Evolutionary conservation across 2,797 vertebrate species (phyloP).

Genomic region (Oreortyx pictus): DNA sequence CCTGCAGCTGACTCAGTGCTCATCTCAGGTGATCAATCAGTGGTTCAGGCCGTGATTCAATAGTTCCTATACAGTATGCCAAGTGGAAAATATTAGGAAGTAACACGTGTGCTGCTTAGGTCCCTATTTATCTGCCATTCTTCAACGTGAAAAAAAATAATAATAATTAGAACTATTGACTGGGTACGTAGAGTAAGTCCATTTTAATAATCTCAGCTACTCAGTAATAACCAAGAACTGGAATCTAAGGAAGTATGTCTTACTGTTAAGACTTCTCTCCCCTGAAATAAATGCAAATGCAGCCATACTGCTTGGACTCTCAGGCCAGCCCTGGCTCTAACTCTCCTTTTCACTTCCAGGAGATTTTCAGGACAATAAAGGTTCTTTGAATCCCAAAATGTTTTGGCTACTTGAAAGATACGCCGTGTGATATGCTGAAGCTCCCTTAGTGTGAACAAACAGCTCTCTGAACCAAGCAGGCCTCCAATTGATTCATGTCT

Average conservation of each 20-base stretch:
- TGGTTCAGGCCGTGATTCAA: no score
- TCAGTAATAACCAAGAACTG: not conserved
- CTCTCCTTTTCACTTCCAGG: not conserved
- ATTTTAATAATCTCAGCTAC: not conserved
- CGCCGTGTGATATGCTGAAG: not conserved
- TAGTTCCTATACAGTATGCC: not conserved
- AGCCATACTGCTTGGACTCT: not conserved
- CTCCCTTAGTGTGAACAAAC: not conserved
- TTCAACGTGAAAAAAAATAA: not conserved
- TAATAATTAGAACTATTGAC: not conserved
- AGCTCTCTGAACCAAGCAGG: not conserved
- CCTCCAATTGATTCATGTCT: not conserved
- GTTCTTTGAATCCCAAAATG: not conserved
- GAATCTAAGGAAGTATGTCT: not conserved
- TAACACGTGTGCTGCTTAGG: not conserved
- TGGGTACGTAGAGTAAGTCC: not conserved
- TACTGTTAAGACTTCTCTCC: not conserved
- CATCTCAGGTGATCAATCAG: no score
- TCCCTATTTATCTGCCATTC: not conserved
- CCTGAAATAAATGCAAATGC: not conserved
- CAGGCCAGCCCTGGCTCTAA: not conserved
- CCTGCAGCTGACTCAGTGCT: no score
- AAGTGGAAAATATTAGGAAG: conserved; percentile 10
- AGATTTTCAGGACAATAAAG: not conserved
- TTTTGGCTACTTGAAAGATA: not conserved